Conservation (phyloP, 2,888 invertebrate species). For the Campoplex nolae region DNA sequence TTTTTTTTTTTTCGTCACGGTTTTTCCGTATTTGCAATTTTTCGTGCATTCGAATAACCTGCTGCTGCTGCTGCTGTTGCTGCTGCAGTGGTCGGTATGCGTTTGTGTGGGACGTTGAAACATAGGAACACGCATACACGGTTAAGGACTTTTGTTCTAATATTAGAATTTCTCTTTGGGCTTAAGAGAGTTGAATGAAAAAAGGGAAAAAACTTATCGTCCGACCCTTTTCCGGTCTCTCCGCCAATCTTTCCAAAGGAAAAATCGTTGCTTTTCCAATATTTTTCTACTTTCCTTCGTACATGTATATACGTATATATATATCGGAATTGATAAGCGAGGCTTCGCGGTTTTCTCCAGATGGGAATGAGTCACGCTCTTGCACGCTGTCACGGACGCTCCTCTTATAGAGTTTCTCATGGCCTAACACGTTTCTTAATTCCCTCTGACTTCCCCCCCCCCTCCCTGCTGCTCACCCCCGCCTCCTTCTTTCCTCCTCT, state of each 20-base stretch:
- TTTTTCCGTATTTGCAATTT: not conserved
- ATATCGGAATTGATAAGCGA: conserved; percentile 50
- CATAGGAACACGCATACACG: conserved; percentile 65
- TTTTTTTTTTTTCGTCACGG: not conserved
- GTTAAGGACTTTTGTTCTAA: conserved; percentile 70
- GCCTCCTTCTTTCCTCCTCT: conserved; percentile 1
- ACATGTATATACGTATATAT: not conserved
- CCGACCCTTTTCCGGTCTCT: conserved; percentile 14
- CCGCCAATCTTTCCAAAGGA: conserved; percentile 3
- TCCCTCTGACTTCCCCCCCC: conserved; percentile 6
- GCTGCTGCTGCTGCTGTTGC: too few relatives aligned
- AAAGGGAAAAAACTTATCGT: conserved; percentile 22
- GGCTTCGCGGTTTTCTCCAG: conserved; percentile 66
- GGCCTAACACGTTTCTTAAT: conserved; percentile 65
- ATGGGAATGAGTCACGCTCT: conserved; percentile 73
- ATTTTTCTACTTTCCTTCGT: not conserved
- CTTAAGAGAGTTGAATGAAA: conserved; percentile 28
- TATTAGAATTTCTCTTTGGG: conserved; percentile 74
- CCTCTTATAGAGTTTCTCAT: conserved; percentile 72
- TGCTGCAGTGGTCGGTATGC: conserved; percentile 11
- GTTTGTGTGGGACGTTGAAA: conserved; percentile 69
- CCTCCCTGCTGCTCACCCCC: not conserved
- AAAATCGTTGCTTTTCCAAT: conserved; percentile 4
- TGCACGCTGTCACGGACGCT: conserved; percentile 72
- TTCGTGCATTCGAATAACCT: not conserved